A percentile compares a stretch with the other conserved stretches of the same genome.
Conservation (phyloP, 2,113 vertebrate genomes). For the Symphodus melops region DNA sequence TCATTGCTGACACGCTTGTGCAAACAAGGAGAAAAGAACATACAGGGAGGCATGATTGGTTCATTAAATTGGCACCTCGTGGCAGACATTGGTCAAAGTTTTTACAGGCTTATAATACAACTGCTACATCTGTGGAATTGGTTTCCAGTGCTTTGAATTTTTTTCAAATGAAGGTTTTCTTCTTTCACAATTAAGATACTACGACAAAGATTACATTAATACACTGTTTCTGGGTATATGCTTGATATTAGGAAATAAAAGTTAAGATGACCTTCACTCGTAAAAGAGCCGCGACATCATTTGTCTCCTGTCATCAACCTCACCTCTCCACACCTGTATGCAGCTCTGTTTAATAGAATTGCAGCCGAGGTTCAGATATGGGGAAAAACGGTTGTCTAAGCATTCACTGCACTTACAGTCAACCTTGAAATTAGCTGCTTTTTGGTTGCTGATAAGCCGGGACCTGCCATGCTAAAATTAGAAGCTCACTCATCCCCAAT, state of each 20-base stretch:
- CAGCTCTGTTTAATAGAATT: slow-evolving; percentile 9
- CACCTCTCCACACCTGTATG: slow-evolving; percentile 5
- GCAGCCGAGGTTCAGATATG: slow-evolving; percentile 8
- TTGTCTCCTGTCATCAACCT: slow-evolving; percentile 16
- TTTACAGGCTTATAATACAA: too few species aligned
- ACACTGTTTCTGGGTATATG: neutral
- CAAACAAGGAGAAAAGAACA: too few species aligned
- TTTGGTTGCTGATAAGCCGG: slow-evolving; percentile 8
- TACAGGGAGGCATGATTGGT: too few species aligned
- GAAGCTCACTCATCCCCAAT: slow-evolving; percentile 6
- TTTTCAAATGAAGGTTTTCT: too few species aligned
- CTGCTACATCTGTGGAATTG: too few species aligned
- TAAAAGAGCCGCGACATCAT: neutral
- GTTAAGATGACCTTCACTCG: slow-evolving; percentile 1
- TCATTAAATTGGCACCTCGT: too few species aligned
- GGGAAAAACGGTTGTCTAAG: slow-evolving; percentile 21
- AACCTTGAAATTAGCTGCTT: slow-evolving; percentile 51
- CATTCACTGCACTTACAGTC: slow-evolving; percentile 33
- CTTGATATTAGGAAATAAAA: neutral
- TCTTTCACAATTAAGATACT: too few species aligned
- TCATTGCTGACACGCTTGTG: too few species aligned
- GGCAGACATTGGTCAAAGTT: too few species aligned
- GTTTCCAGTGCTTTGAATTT: too few species aligned
- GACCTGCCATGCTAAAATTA: slow-evolving; percentile 8
- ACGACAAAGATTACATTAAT: neutral